A percentile compares a stretch with the other conserved stretches of the same genome.
Evolutionary conservation across 2,113 vertebrate genomes (phyloP).

Genomic region (Himantopus leucocephalus): DNA sequence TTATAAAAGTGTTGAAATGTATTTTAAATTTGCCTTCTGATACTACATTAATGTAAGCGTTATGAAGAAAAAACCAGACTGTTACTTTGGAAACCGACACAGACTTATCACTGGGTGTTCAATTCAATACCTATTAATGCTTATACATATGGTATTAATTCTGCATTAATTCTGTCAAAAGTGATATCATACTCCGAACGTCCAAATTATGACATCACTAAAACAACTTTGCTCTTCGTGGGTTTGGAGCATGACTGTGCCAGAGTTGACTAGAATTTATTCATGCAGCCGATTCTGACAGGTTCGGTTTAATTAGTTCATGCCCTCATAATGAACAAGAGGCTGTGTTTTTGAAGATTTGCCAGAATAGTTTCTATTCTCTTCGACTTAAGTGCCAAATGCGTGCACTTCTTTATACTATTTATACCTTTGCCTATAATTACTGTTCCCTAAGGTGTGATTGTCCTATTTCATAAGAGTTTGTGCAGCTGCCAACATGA

Average conservation of each 20-base stretch:
- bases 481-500: slow-evolving; percentile 89
- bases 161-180: slow-evolving; percentile 82
- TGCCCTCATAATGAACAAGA: slow-evolving; percentile 75
- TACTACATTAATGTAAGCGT: slow-evolving; percentile 40
- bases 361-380: slow-evolving; percentile 81
- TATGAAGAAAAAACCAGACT: slow-evolving; percentile 35
- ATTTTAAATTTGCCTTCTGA: slow-evolving; percentile 48
- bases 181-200: slow-evolving; percentile 78
- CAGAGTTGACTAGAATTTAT: slow-evolving; percentile 75
- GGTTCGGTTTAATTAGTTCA: slow-evolving; percentile 81
- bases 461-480: slow-evolving; percentile 89
- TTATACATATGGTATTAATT: slow-evolving; percentile 85
- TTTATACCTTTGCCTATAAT: slow-evolving; percentile 88
- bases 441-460: slow-evolving; percentile 86
- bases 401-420: slow-evolving; percentile 76
- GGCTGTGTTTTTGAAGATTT: slow-evolving; percentile 73
- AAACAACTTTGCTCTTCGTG: slow-evolving; percentile 80
- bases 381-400: slow-evolving; percentile 79
- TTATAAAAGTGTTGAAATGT: slow-evolving; percentile 44
- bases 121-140: slow-evolving; percentile 78
- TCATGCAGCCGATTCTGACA: slow-evolving; percentile 74
- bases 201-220: slow-evolving; percentile 85
- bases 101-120: slow-evolving; percentile 70
- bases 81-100: slow-evolving; percentile 67
- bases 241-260: slow-evolving; percentile 64